A percentile compares a stretch with the other conserved stretches of the same genome.
phyloP scores from a whole-genome alignment of 2,888 invertebrate genomes.

The Cataglyphis rosenhaueri region DNA sequence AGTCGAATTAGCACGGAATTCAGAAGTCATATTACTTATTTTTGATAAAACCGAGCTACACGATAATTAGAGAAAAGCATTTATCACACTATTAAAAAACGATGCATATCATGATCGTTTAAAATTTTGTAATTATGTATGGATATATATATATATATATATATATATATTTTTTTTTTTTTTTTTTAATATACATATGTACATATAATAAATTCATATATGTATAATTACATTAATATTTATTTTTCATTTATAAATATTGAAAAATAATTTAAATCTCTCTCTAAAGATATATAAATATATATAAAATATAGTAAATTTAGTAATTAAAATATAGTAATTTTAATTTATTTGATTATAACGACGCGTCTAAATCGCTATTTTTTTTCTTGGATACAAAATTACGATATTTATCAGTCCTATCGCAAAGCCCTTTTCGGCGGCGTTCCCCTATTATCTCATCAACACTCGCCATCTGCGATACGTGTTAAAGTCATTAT shows the following conservation, averaged over 20 bases:
- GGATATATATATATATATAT: too few relatives aligned
- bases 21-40: conserved; percentile 11
- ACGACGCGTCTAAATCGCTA: neutral
- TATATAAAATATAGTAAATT: neutral
- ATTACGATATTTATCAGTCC: conserved; percentile 8
- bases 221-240: neutral
- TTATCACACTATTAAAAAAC: neutral
- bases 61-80: neutral
- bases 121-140: neutral
- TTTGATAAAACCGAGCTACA: conserved; percentile 27
- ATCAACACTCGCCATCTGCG: conserved; percentile 37
- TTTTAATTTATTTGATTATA: neutral
- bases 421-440: neutral
- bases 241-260: neutral
- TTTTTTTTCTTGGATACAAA: neutral
- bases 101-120: neutral
- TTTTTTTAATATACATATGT: too few relatives aligned
- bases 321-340: neutral
- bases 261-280: neutral
- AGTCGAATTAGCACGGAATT: conserved; percentile 41
- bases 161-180: too few relatives aligned
- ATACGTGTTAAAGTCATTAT: conserved; percentile 50
- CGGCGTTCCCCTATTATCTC: conserved; percentile 33
- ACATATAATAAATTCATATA: neutral
- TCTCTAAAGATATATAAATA: neutral